These are phyloP conservation scores for Cyprinodon tularosa DNA, from an alignment of 2,113 vertebrate genomes.

Conservation along the genomic window DNA sequence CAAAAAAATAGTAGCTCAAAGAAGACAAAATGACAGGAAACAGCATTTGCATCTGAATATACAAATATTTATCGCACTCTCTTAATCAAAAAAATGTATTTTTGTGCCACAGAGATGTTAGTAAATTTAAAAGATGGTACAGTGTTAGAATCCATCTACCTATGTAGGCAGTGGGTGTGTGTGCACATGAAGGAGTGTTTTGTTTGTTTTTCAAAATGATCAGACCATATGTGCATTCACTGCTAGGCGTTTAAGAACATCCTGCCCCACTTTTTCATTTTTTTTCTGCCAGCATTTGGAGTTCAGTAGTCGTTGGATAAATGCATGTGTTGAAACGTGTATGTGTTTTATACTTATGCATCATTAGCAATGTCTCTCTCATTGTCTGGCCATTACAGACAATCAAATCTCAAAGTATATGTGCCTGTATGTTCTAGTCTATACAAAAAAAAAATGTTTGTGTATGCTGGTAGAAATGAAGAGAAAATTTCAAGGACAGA, in stretches of 20 bases:
- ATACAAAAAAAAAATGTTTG: neutral
- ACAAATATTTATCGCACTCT: conserved; percentile 25
- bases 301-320: conserved; percentile 2
- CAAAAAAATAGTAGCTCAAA: conserved; percentile 15
- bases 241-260: conserved; percentile 41
- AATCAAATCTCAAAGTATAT: neutral
- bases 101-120: conserved; percentile 51
- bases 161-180: conserved; percentile 10
- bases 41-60: conserved; percentile 30
- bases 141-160: conserved; percentile 47
- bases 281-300: conserved; percentile 21
- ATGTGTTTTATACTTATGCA: neutral
- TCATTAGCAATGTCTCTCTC: neutral
- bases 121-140: conserved; percentile 49
- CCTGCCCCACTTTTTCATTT: conserved; percentile 51
- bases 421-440: neutral
- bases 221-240: conserved; percentile 30
- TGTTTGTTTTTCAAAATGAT: conserved; percentile 7
- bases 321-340: neutral
- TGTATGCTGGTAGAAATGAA: neutral
- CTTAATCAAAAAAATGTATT: conserved; percentile 42
- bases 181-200: conserved; percentile 17
- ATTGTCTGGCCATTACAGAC: neutral
- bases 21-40: conserved; percentile 11
- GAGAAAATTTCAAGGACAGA: conserved; percentile 39